Evolutionary conservation across 1,140 invertebrate species (phyloP).

Genomic region (Bilobella aurantiaca): DNA sequence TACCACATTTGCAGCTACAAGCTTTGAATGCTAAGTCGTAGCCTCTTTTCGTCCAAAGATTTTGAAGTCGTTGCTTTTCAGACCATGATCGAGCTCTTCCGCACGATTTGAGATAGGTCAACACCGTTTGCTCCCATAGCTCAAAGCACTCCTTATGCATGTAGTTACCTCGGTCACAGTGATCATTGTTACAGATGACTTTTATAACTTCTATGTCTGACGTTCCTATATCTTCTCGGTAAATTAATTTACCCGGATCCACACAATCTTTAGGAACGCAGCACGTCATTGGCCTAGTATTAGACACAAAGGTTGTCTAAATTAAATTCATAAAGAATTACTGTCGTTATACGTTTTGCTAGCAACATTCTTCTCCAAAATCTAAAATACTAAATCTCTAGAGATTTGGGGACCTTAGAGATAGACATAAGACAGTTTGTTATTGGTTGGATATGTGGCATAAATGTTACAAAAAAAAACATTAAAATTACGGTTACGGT

Average conservation of each 20-base stretch:
- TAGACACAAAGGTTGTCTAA: background rate
- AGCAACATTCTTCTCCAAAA: too few relatives aligned
- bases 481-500: too few relatives aligned
- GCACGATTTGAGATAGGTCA: slow-evolving; percentile 77
- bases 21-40: slow-evolving; percentile 72
- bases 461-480: too few relatives aligned
- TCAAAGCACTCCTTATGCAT: slow-evolving; percentile 96
- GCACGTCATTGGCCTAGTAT: slow-evolving; percentile 44
- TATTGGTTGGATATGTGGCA: too few relatives aligned
- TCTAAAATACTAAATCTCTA: too few relatives aligned
- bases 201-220: slow-evolving; percentile 54
- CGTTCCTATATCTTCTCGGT: slow-evolving; percentile 52
- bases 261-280: slow-evolving; percentile 72
- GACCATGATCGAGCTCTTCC: slow-evolving; percentile 85
- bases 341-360: too few relatives aligned
- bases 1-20: slow-evolving; percentile 63
- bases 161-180: slow-evolving; percentile 70
- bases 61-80: slow-evolving; percentile 82
- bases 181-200: slow-evolving; percentile 90
- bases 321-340: too few relatives aligned
- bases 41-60: slow-evolving; percentile 94
- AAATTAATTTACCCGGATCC: slow-evolving; percentile 50
- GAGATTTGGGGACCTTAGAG: too few relatives aligned
- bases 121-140: slow-evolving; percentile 75
- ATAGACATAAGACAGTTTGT: too few relatives aligned